Percentiles rank a stretch among this genome's conserved stretches.
phyloP scores from a whole-genome alignment of 2,888 invertebrate genomes.

The Acrobasis consociella region DNA sequence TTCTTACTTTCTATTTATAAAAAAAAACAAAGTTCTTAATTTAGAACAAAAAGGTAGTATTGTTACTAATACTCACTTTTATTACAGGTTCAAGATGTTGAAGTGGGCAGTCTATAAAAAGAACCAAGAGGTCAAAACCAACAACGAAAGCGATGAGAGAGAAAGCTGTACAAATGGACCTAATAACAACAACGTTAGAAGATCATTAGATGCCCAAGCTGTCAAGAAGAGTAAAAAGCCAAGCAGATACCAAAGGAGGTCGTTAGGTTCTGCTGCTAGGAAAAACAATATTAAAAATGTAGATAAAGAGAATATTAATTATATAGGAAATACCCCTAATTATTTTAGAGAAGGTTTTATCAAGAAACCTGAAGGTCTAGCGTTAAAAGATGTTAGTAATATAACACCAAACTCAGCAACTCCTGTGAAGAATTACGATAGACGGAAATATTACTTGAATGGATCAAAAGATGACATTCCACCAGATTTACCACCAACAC shows the following conservation, averaged over 20 bases:
- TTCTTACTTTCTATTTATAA: no score
- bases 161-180: slow-evolving; percentile 47
- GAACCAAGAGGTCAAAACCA: slow-evolving; percentile 59
- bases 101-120: slow-evolving; percentile 85
- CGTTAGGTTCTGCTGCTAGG: slow-evolving; percentile 64
- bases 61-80: slow-evolving; percentile 27
- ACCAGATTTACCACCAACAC: slow-evolving; percentile 67
- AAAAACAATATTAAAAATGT: slow-evolving; percentile 59
- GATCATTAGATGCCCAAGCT: slow-evolving; percentile 68
- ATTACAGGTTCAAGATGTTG: slow-evolving; percentile 80
- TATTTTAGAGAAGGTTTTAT: slow-evolving; percentile 82
- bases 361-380: slow-evolving; percentile 76
- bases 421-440: slow-evolving; percentile 62
- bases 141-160: slow-evolving; percentile 45
- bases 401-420: slow-evolving; percentile 80
- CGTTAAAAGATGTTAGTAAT: slow-evolving; percentile 84
- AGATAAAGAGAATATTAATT: slow-evolving; percentile 77
- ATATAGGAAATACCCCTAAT: slow-evolving; percentile 82
- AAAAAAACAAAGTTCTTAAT: no score
- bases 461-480: slow-evolving; percentile 61
- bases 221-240: slow-evolving; percentile 74
- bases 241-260: slow-evolving; percentile 74
- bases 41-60: no score
- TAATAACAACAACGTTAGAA: slow-evolving; percentile 53
- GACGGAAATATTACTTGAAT: slow-evolving; percentile 55